phyloP scores from a whole-genome alignment of 2,113 vertebrate species.

The Paralichthys olivaceus region DNA sequence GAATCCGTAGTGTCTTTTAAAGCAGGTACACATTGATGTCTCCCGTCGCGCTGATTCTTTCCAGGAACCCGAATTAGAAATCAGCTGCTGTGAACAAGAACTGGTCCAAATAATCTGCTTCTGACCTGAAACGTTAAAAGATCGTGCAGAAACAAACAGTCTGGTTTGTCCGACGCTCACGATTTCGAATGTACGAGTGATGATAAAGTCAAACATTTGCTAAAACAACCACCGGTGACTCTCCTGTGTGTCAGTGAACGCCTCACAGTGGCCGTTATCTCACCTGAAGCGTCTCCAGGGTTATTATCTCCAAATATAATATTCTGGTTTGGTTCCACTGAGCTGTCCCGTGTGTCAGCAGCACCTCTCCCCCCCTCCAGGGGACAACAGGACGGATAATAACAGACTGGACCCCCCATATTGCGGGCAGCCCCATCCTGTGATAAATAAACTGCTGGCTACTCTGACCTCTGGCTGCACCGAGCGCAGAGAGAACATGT shows the following conservation, averaged over 20 bases:
- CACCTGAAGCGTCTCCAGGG: neutral
- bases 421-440: constrained; percentile 31
- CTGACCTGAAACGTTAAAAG: no score
- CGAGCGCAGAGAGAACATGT: constrained; percentile 55
- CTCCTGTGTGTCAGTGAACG: neutral
- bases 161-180: no score
- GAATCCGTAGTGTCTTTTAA: no score
- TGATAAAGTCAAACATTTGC: neutral
- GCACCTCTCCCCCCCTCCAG: constrained; percentile 15
- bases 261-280: neutral
- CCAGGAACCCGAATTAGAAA: no score
- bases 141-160: no score
- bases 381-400: constrained; percentile 42
- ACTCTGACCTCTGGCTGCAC: constrained; percentile 68
- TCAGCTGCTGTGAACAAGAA: neutral
- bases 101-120: neutral
- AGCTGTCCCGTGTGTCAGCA: constrained; percentile 18
- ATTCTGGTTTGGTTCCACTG: constrained; percentile 8
- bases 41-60: no score
- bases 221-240: neutral
- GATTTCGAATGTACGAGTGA: no score
- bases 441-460: constrained; percentile 72
- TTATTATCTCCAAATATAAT: neutral
- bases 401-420: constrained; percentile 63
- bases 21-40: no score